Evolutionary conservation across 37 sponge, comb jelly and placozoan genomes (phyloP).

Genomic region (Chondrilla cf. caribensis): DNA sequence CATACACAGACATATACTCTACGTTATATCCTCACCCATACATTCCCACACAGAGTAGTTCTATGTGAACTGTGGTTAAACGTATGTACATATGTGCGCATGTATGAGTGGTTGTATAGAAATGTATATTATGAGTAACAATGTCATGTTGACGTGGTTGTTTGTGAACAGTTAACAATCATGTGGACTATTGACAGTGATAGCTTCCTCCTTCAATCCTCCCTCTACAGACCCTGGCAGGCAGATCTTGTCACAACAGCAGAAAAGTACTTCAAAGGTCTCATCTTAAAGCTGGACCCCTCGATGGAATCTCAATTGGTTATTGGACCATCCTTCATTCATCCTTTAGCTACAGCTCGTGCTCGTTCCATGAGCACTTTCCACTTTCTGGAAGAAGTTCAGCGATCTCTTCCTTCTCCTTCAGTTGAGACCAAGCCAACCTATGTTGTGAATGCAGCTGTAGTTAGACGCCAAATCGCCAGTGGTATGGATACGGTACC

Average conservation of each 20-base stretch:
- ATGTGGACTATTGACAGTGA: neutral
- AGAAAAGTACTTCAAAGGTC: neutral
- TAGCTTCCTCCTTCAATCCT: neutral
- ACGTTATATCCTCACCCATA: too few relatives aligned
- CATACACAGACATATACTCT: too few relatives aligned
- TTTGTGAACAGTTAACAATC: neutral
- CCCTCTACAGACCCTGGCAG: conserved; percentile 13
- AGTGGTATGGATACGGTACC: neutral
- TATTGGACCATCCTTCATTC: neutral
- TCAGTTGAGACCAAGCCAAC: neutral
- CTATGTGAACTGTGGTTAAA: too few relatives aligned
- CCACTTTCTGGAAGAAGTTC: neutral
- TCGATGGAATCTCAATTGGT: too few relatives aligned
- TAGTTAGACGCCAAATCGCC: neutral
- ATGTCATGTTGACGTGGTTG: too few relatives aligned
- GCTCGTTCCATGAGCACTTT: neutral
- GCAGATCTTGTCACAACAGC: neutral
- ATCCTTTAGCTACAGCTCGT: neutral
- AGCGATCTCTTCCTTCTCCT: neutral
- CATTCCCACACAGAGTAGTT: too few relatives aligned
- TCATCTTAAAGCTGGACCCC: neutral
- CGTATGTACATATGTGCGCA: too few relatives aligned
- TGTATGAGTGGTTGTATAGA: too few relatives aligned
- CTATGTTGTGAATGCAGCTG: neutral
- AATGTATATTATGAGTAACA: too few relatives aligned